Evolutionary conservation across 2,888 invertebrate genomes (phyloP), one percentile per base, ranked within the genome.

Genomic region (Zaprionus bogoriensis): DNA sequence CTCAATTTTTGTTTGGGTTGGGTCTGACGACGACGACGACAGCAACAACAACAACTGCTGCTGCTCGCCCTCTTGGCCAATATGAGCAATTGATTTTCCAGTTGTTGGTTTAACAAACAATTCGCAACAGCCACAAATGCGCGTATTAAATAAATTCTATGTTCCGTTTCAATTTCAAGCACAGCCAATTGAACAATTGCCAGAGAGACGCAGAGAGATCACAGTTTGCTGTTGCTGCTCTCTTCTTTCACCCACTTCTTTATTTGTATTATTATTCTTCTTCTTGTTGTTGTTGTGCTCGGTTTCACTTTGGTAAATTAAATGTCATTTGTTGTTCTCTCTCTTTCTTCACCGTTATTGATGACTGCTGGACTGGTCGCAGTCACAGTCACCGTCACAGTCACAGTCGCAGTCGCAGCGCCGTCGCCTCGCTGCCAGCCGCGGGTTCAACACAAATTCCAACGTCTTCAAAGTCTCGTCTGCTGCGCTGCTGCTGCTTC

Each of bases 71-170:
- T 55, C 54, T 63, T 74, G 70, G 78, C 61, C 85, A 74, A 72
- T 64, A 67, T 69, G 58, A 58, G 70, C 73, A 86, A 87, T 87
- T 87, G 88, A 87, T 87, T 87, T 87, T 87, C 77, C 87, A 87
- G 83, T 63, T 71, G 74, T 67, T 50, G 60, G 64, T 69, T 60
- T 62, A 74, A 63, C 67, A 72, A 77, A 76, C 72, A 69, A 68
- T 67, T 76, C 47, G 61, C 51, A 66, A 74, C 60, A 57, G 53
- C 57, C 76, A 69, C 69, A 76, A 81, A 78, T 68, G 67, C 74
- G 62, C 65, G 62, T 66, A 61, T 71, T 74, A 63, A 67, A 83
- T 79, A 71, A 71, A 83, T 72, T 74, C 77, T 72, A 67, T 71
- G 55, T 65, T n/a, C n/a, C 51, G 64, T 66, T 83, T 67, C 50